Percentiles rank a stretch among this genome's conserved stretches.
phyloP scores from a whole-genome alignment of 2,797 vertebrate species.

The Erethizon dorsatum region DNA sequence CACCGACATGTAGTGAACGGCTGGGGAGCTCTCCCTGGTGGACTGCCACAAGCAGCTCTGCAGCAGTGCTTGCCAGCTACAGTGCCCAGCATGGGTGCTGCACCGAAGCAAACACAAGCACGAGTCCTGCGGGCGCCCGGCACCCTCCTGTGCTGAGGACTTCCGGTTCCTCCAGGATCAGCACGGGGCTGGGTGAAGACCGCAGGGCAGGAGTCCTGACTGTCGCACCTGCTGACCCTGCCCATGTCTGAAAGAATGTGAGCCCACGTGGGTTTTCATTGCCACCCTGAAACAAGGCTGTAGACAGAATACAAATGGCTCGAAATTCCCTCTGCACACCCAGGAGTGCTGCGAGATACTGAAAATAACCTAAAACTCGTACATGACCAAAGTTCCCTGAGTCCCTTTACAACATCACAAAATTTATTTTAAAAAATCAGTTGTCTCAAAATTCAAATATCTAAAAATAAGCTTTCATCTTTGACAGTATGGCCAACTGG shows the following conservation, averaged over 20 bases:
- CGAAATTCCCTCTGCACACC: background rate
- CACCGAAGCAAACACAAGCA: background rate
- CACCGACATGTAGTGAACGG: no score
- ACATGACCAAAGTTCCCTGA: background rate
- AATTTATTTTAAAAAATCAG: background rate
- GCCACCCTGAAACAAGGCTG: background rate
- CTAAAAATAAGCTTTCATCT: background rate
- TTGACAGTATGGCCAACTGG: background rate
- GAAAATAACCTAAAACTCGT: constrained; percentile 9
- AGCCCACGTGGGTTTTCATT: background rate
- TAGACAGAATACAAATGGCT: background rate
- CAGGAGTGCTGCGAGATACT: background rate
- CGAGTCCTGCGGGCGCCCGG: background rate
- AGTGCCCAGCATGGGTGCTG: background rate
- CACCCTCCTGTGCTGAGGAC: background rate
- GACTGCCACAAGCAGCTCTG: background rate
- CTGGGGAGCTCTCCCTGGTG: background rate
- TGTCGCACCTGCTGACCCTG: background rate
- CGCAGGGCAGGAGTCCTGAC: background rate
- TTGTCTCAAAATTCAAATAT: constrained; percentile 12
- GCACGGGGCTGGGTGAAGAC: background rate
- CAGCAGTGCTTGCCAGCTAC: background rate
- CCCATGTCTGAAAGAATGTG: background rate
- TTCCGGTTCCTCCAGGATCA: background rate
- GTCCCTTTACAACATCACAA: background rate